Percentiles rank a stretch among this genome's conserved stretches.
Evolutionary conservation across 2,797 vertebrate genomes (phyloP).

Genomic region (Danio tinwini): DNA sequence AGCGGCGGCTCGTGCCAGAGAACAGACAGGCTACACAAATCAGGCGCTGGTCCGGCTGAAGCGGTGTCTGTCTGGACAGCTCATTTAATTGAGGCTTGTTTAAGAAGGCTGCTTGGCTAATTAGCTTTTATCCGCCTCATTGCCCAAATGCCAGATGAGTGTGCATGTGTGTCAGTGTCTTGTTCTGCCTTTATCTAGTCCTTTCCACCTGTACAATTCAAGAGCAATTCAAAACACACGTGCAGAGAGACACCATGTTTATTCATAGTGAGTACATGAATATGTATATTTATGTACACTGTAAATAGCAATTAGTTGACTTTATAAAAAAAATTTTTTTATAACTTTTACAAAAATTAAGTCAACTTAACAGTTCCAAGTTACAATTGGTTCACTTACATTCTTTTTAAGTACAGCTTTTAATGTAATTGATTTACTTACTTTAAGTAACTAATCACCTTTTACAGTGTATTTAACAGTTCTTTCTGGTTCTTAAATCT

Average conservation of each 20-base stretch:
- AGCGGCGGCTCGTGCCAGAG: conserved; percentile 32
- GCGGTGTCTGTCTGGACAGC: conserved; percentile 55
- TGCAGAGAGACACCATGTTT: background rate
- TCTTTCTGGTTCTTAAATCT: no score
- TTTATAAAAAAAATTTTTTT: no score
- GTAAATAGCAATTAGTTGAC: no score
- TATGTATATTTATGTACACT: no score
- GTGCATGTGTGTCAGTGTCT: conserved; percentile 67
- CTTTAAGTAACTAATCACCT: no score
- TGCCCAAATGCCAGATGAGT: conserved; percentile 78
- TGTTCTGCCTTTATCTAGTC: conserved; percentile 69
- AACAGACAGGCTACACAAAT: conserved; percentile 55
- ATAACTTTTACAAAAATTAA: no score
- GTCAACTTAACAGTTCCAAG: no score
- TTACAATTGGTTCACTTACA: no score
- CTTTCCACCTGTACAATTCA: conserved; percentile 72
- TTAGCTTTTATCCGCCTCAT: conserved; percentile 82
- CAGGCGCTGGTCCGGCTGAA: conserved; percentile 50
- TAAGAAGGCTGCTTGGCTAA: conserved; percentile 79
- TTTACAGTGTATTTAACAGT: no score
- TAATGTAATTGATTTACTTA: no score
- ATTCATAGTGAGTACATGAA: background rate
- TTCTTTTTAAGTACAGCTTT: no score
- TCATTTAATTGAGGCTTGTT: conserved; percentile 82
- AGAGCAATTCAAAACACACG: conserved; percentile 44